Evolutionary conservation across 2,797 vertebrate species (phyloP).

Genomic region (Scarus forsteni): DNA sequence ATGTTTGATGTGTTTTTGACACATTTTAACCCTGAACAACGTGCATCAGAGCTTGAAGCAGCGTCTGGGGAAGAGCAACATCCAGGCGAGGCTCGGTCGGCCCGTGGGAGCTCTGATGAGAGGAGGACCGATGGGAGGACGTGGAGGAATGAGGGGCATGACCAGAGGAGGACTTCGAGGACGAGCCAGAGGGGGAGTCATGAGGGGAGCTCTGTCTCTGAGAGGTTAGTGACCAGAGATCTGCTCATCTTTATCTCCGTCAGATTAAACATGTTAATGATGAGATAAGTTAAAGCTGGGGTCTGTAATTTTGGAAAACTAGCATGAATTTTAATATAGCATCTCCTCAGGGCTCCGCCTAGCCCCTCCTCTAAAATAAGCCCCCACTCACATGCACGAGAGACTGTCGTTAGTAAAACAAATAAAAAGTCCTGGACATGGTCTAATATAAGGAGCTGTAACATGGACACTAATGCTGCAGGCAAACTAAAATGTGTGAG

Average conservation of each 20-base stretch:
- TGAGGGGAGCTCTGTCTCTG: constrained; percentile 89
- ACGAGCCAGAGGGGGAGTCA: constrained; percentile 87
- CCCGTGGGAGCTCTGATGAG: constrained; percentile 88
- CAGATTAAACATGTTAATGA: no score
- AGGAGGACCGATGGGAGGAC: constrained; percentile 82
- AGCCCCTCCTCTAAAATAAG: no score
- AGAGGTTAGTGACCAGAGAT: constrained; percentile 83
- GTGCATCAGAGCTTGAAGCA: constrained; percentile 93
- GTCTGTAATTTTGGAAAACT: no score
- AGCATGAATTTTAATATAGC: no score
- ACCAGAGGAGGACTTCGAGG: constrained; percentile 89
- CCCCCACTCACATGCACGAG: no score
- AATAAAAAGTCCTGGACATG: no score
- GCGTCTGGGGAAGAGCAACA: constrained; percentile 97
- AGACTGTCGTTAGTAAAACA: no score
- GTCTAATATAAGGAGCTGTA: no score
- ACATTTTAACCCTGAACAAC: constrained; percentile 10
- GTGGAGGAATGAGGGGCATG: constrained; percentile 90
- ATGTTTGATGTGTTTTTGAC: neutral
- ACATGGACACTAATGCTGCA: no score
- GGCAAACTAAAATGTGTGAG: no score
- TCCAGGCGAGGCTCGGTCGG: constrained; percentile 94
- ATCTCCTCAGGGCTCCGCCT: no score
- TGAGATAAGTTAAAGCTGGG: no score
- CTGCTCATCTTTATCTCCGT: neutral